Evolutionary conservation across 2,888 invertebrate species (phyloP), one percentile per base, ranked within the genome.

Genomic region (Bembecia ichneumoniformis): DNA sequence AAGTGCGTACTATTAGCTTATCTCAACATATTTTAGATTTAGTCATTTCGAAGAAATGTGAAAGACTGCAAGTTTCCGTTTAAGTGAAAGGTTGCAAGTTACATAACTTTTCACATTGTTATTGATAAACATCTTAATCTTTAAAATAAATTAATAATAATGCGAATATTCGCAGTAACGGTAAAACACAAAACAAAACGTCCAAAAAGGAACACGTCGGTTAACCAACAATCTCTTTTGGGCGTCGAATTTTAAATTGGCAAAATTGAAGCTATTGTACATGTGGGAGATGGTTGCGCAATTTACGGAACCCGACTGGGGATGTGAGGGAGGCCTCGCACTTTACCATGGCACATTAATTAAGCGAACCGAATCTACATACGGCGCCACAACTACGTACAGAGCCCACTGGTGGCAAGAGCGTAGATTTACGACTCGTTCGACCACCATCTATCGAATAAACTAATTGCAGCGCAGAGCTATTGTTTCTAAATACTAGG

Each of bases 371-470:
- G 77, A 79, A 84, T 83, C 77, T 86, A 83, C 82, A 84, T 82
- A 82, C 81, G 79, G 76, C 72, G 73, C 81, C 77, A 68, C 76
- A 78, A 73, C 74, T 75, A 74, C 75, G 74, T 73, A 73, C 74
- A 66, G 75, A 70, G 74, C 78, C 81, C 77, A 74, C 74, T 82
- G 77, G 80, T 74, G 77, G 81, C 76, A 77, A 78, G 77, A 75
- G 77, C 71, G 71, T 77, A 83, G 84, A 82, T 84, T 84, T 84
- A 84, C 82, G 83, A 82, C 79, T 78, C 74, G 77, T 79, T 78
- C 81, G 78, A 80, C 82, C 82, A 77, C 82, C 82, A 78, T 83
- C 82, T 82, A 82, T 84, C 78, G 76, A 82, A 82, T 81, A 77
- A 83, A 86, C 83, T 83, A 84, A 84, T 86, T 84, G 83, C 82